Base-by-base conservation (phyloP, 2,888 invertebrate genomes). In the Eupithecia exiguata region DNA sequence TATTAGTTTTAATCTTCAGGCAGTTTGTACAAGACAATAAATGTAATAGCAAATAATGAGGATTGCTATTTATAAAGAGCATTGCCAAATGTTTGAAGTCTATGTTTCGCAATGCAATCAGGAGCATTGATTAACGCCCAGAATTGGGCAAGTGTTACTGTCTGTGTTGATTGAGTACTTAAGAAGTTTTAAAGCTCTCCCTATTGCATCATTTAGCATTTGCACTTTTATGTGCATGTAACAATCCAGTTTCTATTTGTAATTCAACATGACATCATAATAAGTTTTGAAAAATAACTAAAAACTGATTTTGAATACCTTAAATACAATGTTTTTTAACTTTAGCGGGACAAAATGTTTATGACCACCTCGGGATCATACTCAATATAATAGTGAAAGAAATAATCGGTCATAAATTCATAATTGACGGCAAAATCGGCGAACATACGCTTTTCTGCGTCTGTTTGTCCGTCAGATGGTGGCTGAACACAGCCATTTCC, bases 21-120 rank as follows among this genome's bases (percentile, higher is more conserved):
- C 21, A 38, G 74, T 73, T 46, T 58, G 74, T 69, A 49, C 65
- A 70, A 71, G 74, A 74, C 30, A 46, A 70, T 40, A 72, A 62
- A 61, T 36, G 68, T 63, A 70, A 68, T 65, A 74, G 49, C 49
- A 71, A 71, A 63, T 69, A 68, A 72, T 53, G 53, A 66, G 43
- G 30, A 61, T 72, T 36, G 43, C 38, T 49, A 69, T 74, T 68
- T 58, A 25, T 38, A 53, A 10, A 62, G 35, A 38, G 18, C 40
- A 46, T 74, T 68, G 58, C 71, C 35, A 69, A 61, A 38, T 38
- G 25, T 16, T 40, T 69, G 3, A 30, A 18, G 35, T 65, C 40
- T 66, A 40, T 21, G 30, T 58, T 63, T 71, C 67, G 63, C n/a
- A 76, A 74, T 69, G 61, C 43, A 65, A 74, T 74, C 35, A 53